Percentiles rank a stretch among this genome's conserved stretches.
Conservation (phyloP, 2,113 vertebrate genomes). For the Anarrhichthys ocellatus region DNA sequence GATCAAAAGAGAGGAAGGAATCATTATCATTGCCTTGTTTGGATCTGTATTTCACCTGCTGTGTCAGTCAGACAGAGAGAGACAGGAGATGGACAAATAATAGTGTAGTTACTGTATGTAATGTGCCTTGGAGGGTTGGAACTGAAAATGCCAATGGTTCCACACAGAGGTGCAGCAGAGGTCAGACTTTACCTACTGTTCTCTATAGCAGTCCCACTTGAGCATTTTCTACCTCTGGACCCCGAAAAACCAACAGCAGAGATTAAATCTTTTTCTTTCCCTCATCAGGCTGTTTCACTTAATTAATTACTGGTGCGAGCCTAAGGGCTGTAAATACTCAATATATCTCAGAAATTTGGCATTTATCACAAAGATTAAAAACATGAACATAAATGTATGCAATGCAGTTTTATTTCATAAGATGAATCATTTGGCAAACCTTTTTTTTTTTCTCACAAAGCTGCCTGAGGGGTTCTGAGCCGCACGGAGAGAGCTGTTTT, state of each 20-base stretch:
- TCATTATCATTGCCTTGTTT: conserved; percentile 75
- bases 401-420: conserved; percentile 9
- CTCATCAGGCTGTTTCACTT: conserved; percentile 6
- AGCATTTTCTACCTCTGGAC: conserved; percentile 11
- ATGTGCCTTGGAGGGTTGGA: conserved; percentile 55
- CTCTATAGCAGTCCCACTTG: conserved; percentile 20
- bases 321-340: conserved; percentile 20
- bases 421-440: conserved; percentile 30
- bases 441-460: neutral
- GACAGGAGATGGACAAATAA: conserved; percentile 65
- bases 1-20: conserved; percentile 52
- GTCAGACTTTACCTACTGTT: conserved; percentile 57
- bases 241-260: conserved; percentile 1
- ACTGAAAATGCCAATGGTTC: conserved; percentile 41
- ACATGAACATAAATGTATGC: conserved; percentile 23
- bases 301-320: conserved; percentile 8
- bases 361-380: conserved; percentile 48
- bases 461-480: conserved; percentile 14
- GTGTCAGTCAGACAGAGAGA: conserved; percentile 54
- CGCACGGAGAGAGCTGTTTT: neutral
- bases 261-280: neutral
- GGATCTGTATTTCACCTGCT: conserved; percentile 56
- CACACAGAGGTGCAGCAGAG: conserved; percentile 53
- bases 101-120: conserved; percentile 68
- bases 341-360: conserved; percentile 24